These are phyloP conservation scores for Ernsta delagoae DNA, from an alignment of 2,888 invertebrate species.

Conservation along the genomic window DNA sequence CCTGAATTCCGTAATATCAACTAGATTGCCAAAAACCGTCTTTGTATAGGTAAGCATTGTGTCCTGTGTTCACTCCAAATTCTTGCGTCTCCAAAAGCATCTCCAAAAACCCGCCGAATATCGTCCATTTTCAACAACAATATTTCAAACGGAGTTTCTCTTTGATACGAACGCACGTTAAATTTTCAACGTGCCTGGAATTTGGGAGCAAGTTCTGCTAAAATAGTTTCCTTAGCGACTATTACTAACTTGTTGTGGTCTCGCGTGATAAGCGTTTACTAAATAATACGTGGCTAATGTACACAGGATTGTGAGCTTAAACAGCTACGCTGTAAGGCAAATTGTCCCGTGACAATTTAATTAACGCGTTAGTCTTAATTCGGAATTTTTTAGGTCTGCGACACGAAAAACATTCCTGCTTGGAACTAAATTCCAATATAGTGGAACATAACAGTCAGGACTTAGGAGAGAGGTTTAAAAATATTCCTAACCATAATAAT, in stretches of 20 bases:
- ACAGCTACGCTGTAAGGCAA: not conserved
- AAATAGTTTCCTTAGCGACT: constrained; percentile 65
- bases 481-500: no score
- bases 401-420: not conserved
- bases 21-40: not conserved
- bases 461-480: no score
- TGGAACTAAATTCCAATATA: not conserved
- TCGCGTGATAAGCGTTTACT: constrained; percentile 23
- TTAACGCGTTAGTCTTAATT: not conserved
- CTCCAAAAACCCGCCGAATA: constrained; percentile 33
- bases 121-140: constrained; percentile 49
- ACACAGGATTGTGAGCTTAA: constrained; percentile 5
- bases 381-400: not conserved
- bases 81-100: constrained; percentile 24
- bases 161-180: constrained; percentile 69
- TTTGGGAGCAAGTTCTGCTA: constrained; percentile 68
- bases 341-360: not conserved
- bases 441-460: no score
- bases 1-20: constrained; percentile 10
- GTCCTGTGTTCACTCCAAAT: constrained; percentile 26
- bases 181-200: constrained; percentile 68
- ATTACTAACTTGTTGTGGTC: constrained; percentile 37
- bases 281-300: constrained; percentile 18
- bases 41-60: constrained; percentile 6
- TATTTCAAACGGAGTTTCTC: constrained; percentile 52